These are phyloP conservation scores for Callaeas wilsoni DNA, from an alignment of 2,113 vertebrate genomes.

Conservation along the genomic window DNA sequence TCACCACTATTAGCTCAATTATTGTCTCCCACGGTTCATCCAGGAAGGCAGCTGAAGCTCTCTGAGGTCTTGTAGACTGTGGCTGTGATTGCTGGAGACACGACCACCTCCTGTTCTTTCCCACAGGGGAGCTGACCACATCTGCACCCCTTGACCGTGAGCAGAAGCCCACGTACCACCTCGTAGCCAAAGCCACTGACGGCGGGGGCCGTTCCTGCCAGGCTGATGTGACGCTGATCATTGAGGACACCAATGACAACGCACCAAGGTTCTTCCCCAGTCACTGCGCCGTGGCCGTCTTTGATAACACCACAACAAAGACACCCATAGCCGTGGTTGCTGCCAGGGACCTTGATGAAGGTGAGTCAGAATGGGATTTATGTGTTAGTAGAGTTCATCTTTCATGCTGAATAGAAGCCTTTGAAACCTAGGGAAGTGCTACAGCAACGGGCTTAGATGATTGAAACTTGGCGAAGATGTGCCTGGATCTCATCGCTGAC, in stretches of 20 bases:
- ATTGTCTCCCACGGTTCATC: background rate
- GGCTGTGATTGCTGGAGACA: background rate
- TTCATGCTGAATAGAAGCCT: background rate
- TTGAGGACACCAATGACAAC: slow-evolving; percentile 93
- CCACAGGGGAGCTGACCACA: slow-evolving; percentile 86
- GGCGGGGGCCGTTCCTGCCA: slow-evolving; percentile 93
- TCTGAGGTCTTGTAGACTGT: background rate
- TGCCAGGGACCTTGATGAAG: slow-evolving; percentile 90
- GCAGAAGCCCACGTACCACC: slow-evolving; percentile 72
- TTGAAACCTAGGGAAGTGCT: background rate
- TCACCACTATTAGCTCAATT: background rate
- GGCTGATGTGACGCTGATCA: slow-evolving; percentile 76
- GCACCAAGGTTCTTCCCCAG: slow-evolving; percentile 84
- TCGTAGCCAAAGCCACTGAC: slow-evolving; percentile 88
- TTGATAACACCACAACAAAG: slow-evolving; percentile 91
- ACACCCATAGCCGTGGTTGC: slow-evolving; percentile 89
- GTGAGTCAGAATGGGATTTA: slow-evolving; percentile 65
- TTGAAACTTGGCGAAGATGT: background rate
- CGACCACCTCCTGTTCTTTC: background rate
- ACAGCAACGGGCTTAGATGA: background rate
- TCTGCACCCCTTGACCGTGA: slow-evolving; percentile 84
- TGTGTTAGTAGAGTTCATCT: background rate
- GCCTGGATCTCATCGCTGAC: background rate
- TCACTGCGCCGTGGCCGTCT: slow-evolving; percentile 87
- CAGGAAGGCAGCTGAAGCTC: background rate